Evolutionary conservation across 1,140 invertebrate genomes (phyloP).

Genomic region (Liolophura sinensis): DNA sequence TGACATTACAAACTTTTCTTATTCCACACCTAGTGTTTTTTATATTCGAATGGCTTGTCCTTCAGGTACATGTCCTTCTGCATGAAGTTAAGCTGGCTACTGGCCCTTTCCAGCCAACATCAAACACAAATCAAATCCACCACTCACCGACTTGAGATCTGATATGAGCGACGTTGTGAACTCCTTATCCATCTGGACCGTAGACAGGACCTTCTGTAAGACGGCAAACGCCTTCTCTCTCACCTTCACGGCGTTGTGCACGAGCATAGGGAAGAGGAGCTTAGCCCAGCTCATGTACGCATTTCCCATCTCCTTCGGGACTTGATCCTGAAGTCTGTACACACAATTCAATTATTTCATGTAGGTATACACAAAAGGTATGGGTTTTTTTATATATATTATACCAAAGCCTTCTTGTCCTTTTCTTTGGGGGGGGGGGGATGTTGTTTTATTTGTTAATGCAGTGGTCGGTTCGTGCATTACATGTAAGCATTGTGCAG

Average conservation of each 20-base stretch:
- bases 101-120: not conserved
- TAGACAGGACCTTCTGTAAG: conserved; percentile 19
- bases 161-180: conserved; percentile 16
- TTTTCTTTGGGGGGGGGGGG: too few species aligned
- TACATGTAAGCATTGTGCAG: too few species aligned
- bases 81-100: too few species aligned
- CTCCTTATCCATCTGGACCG: conserved; percentile 19
- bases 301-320: conserved; percentile 26
- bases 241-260: conserved; percentile 30
- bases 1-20: too few species aligned
- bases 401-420: too few species aligned
- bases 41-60: too few species aligned
- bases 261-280: conserved; percentile 28
- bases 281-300: conserved; percentile 31
- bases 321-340: conserved; percentile 35
- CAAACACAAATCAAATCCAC: not conserved
- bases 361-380: not conserved
- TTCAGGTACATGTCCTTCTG: too few species aligned
- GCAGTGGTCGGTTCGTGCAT: too few species aligned
- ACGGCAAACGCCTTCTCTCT: conserved; percentile 30
- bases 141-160: conserved; percentile 31
- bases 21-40: too few species aligned
- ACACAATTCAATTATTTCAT: not conserved
- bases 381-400: too few species aligned
- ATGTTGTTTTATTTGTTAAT: too few species aligned